Evolutionary conservation across 2,888 invertebrate genomes (phyloP), one percentile per base, ranked within the genome.

Genomic region (Corythucha ciliata): DNA sequence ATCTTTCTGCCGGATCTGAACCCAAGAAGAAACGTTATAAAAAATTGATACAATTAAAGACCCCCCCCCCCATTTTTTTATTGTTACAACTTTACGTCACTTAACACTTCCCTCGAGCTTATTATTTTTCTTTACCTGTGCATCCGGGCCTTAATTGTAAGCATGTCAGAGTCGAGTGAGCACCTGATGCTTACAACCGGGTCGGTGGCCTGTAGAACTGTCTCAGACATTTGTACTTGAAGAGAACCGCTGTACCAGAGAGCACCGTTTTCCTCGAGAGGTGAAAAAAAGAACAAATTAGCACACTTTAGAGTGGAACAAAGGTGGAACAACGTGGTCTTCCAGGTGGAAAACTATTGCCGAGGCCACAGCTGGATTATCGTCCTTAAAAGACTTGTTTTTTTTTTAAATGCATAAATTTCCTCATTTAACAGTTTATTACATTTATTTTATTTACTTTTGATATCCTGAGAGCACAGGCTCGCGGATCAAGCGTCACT

Each of bases 171-270:
- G 8, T 29, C 42, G 4, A 53, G 47, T 10, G 48, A 26, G 64
- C 84, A 85, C 59, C 75, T 70, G 6, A 82, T 74, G 12, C 74
- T 69, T 46, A 77, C 70, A 61, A 81, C 78, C 62, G 82, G 79
- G 63, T 85, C 85, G 0, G 78, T 77, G 37, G 79, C 79, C 68
- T 83, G 83, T 59, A 82, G 78, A 42, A 86, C 70, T 62, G 80
- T 78, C 53, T 75, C 72, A 63, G 85, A 85, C 75, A 82, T 83
- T 66, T 86, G 85, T 22, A 83, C 71, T 57, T 83, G 77, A 48
- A 86, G 68, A 49, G 77, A 76, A 8, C 81, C 79, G 12, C 74
- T 74, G 65, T 81, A 80, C 63, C 77, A 76, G 64, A 81, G 70
- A 40, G 75, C 68, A 63, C 75, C 68, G 54, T 68, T 66, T 36